Base-by-base conservation (phyloP, 2,797 vertebrate genomes). In the Molossus alvarezi region DNA sequence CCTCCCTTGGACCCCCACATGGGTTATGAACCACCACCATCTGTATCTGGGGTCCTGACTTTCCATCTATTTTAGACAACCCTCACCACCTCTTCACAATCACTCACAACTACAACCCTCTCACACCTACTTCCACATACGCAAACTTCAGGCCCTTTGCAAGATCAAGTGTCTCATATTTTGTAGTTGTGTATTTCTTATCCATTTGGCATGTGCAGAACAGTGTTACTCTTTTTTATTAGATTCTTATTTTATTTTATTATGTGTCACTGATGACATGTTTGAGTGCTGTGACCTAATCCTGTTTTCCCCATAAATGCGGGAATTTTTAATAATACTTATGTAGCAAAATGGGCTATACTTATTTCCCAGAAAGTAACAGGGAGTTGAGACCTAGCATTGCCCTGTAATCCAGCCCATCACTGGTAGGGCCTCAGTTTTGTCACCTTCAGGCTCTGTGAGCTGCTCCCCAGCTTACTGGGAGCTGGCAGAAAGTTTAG, bases 11-110 rank as follows among this genome's bases (percentile, higher is more conserved):
- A 5, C 21, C 21, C 20, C 20, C 5, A 6, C 14, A 0, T 6
- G 8, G 55, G 27, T 29, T 9, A 13, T 1, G 9, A 67, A 71
- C 65, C 0, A 0, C 58, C 37, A 25, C 45, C 23, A 1, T 6
- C 51, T 3, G 0, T 69, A 13, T 37, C 37, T 37, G 69, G 6
- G 5, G 23, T n/a, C 64, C 18, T 3, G 58, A 33, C 86, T 23
- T n/a, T 15, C 4, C 29, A 4, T 37, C 48, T 15, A 3, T 65
- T 75, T 65, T 53, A 48, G 37, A 57, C 12, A 37, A 10, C 17
- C 21, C 21, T 48, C 45, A 71, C 29, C 3, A 0, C 75, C 27
- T 48, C 53, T 76, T 76, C 20, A 25, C 23, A 18, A 1, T 60
- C 41, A 33, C 20, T 64, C 37, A 45, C 37, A 29, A 17, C 18